Evolutionary conservation across 2,113 vertebrate species (phyloP), one percentile per base, ranked within the genome.

Genomic region (Phrynosoma blainvillii): DNA sequence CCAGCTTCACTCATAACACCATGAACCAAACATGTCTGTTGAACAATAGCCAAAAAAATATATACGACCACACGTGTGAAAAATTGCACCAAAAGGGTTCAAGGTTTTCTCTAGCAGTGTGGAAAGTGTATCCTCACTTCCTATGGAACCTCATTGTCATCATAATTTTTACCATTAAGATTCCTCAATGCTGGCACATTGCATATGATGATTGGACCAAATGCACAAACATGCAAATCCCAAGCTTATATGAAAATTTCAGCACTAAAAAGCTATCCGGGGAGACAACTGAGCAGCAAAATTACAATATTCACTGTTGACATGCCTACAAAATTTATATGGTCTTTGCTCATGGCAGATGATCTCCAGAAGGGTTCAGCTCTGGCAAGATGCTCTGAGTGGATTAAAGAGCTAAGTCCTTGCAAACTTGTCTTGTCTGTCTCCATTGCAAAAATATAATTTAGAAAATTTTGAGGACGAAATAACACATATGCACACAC

Each of bases 61-160:
- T 36, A 7, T 47, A 47, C 3, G 5, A 47, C 47, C 4, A 47
- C 47, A 7, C 7, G 47, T 47, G 47, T 47, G 36, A 36, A 36
- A 36, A 36, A 36, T 36, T 36, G 36, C 7, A 47, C 47, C 7
- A 47, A 47, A 47, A 47, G 4, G 47, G 7, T 47, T 47, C 47
- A 47, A 7, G 47, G 47, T 47, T 47, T 47, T 47, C 47, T 7
- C 47, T 47, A 47, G 47, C 47, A 6, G 5, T 47, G 47, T 47
- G 4, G 47, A 47, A 81, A 11, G 23, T 16, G 65, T 10, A 20
- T 12, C 42, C 81, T 83, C 65, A 16, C 3, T 21, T 25, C 14
- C 27, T 1, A 12, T 16, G 4, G 23, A 18, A 47, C 47, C 5
- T 0, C 27, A n/a, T 27, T 7, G 16, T 4, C 5, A 5, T 18